phyloP scores from a whole-genome alignment of 2,888 invertebrate genomes.

The Phymatocera aterrima region DNA sequence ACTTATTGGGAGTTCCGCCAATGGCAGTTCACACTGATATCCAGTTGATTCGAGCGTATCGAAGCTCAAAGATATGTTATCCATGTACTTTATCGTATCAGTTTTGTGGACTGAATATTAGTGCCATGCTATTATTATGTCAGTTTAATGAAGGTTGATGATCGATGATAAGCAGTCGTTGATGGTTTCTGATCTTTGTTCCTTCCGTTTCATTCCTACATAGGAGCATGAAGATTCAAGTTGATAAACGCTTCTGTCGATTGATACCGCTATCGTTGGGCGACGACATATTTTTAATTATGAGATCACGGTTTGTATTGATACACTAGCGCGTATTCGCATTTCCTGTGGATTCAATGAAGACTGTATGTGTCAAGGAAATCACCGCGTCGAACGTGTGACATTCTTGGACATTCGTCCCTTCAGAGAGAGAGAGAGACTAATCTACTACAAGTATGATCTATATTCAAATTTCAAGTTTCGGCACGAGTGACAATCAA shows the following conservation, averaged over 20 bases:
- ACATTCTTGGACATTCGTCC: background rate
- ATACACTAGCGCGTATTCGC: background rate
- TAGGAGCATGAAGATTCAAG: background rate
- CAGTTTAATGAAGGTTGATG: no score
- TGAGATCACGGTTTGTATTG: background rate
- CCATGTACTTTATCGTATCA: no score
- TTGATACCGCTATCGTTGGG: background rate
- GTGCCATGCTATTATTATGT: no score
- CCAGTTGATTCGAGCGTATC: no score
- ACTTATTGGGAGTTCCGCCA: no score
- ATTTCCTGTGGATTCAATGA: background rate
- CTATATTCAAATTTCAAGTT: background rate
- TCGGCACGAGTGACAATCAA: background rate
- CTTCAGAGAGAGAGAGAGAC: no score
- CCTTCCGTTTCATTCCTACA: background rate
- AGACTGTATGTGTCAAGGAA: background rate
- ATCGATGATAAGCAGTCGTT: background rate
- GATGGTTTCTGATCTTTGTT: background rate
- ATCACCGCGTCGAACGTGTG: background rate
- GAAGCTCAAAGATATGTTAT: no score
- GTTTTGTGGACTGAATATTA: no score
- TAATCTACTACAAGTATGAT: background rate
- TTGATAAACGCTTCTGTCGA: background rate
- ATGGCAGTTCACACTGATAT: no score
- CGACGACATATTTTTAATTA: no score